Percentiles rank a stretch among this genome's conserved stretches.
These are phyloP conservation scores for Otis tarda DNA, from an alignment of 2,113 vertebrate species.

Conservation along the genomic window DNA sequence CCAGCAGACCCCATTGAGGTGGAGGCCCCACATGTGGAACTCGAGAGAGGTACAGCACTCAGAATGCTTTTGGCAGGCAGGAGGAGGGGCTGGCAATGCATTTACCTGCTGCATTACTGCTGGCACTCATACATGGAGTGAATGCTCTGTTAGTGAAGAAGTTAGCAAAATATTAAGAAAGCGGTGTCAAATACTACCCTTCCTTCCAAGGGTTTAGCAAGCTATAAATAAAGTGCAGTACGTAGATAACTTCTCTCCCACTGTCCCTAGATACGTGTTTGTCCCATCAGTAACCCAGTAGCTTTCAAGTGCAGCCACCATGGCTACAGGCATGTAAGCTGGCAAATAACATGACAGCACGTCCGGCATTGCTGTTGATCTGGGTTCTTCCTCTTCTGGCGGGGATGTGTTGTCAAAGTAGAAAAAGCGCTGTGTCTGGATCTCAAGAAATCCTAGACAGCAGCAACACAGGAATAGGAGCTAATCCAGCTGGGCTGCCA, in stretches of 20 bases:
- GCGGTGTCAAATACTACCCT: neutral
- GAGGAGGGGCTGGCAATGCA: neutral
- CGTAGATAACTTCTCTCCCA: neutral
- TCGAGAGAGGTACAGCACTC: conserved; percentile 73
- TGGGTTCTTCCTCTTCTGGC: neutral
- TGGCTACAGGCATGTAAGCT: neutral
- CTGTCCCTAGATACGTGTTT: neutral
- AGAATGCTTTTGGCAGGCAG: neutral
- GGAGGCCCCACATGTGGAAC: conserved; percentile 72
- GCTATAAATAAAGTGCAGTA: neutral
- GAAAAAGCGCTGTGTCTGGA: neutral
- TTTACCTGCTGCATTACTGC: neutral
- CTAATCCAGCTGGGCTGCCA: neutral
- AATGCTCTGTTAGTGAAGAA: neutral
- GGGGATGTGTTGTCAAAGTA: neutral
- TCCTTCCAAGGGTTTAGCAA: neutral
- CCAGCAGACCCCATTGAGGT: conserved; percentile 88
- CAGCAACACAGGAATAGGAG: neutral
- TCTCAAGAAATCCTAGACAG: neutral
- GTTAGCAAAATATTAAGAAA: neutral
- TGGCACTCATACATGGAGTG: rapidly evolving
- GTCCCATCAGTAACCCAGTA: neutral
- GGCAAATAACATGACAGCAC: rapidly evolving
- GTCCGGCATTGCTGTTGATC: neutral
- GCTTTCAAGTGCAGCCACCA: neutral